These are phyloP conservation scores for Plecotus auritus DNA, from an alignment of 2,113 vertebrate genomes.

Conservation along the genomic window DNA sequence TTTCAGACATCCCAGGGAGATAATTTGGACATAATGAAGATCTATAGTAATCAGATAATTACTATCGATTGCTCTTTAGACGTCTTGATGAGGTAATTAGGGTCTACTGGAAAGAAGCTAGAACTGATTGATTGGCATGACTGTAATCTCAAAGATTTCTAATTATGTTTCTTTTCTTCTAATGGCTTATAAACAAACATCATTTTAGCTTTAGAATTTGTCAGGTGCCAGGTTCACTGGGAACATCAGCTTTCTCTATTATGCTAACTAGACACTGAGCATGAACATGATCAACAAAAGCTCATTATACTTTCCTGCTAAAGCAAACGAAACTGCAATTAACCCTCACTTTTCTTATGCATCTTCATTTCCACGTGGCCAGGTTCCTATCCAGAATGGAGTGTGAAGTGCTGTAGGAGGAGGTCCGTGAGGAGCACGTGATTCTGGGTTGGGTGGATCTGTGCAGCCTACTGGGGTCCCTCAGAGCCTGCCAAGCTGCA, in stretches of 20 bases:
- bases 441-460: background rate
- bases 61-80: constrained; percentile 82
- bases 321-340: constrained; percentile 35
- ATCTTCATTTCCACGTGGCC: constrained; percentile 23
- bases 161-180: constrained; percentile 79
- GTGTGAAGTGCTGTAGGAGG: background rate
- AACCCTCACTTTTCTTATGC: constrained; percentile 2
- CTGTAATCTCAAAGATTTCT: constrained; percentile 77
- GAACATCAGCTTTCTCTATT: constrained; percentile 60
- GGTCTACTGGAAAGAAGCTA: constrained; percentile 75
- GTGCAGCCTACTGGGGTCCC: background rate
- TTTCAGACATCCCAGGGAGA: constrained; percentile 74
- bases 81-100: constrained; percentile 82
- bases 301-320: constrained; percentile 59
- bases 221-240: constrained; percentile 68
- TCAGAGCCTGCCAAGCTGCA: background rate
- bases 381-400: background rate
- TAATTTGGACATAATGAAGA: constrained; percentile 83
- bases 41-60: constrained; percentile 85
- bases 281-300: constrained; percentile 45
- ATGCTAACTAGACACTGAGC: constrained; percentile 56
- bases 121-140: constrained; percentile 79
- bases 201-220: constrained; percentile 73
- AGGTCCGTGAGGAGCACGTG: accelerated
- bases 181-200: constrained; percentile 78